Conservation (phyloP, 2,888 invertebrate genomes). For the Amaurobius ferox region DNA sequence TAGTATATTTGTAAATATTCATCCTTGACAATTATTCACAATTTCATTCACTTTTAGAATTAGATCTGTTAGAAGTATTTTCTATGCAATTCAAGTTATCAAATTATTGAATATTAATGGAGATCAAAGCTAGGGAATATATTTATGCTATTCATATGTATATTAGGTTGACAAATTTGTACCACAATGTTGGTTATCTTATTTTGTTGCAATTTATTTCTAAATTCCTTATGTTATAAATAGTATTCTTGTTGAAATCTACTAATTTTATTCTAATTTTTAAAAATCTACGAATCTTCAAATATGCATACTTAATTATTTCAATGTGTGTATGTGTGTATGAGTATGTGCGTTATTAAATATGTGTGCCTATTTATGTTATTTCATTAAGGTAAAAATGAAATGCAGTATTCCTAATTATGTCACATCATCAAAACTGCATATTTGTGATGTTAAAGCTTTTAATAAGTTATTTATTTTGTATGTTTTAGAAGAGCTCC, state of each 20-base stretch:
- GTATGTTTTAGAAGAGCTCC: constrained; percentile 54
- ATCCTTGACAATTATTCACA: not conserved
- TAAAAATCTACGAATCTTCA: not conserved
- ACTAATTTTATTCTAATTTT: not conserved
- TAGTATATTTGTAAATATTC: constrained; percentile 8
- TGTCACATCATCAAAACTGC: constrained; percentile 55
- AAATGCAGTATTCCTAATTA: constrained; percentile 36
- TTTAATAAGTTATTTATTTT: constrained; percentile 65
- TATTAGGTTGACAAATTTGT: not conserved
- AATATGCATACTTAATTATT: constrained; percentile 3
- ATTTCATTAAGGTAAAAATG: not conserved
- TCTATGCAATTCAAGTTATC: constrained; percentile 2
- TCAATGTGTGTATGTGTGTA: not conserved
- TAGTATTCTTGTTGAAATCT: too few species aligned
- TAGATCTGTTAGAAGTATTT: not conserved
- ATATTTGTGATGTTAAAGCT: constrained; percentile 50
- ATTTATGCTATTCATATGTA: not conserved
- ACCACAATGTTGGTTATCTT: not conserved
- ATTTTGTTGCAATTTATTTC: too few species aligned
- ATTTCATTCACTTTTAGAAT: constrained; percentile 8
- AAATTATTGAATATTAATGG: not conserved
- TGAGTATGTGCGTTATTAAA: not conserved
- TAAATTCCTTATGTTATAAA: too few species aligned
- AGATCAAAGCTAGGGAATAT: not conserved
- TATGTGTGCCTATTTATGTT: constrained; percentile 2